Evolutionary conservation across 2,888 invertebrate species (phyloP).

Genomic region (Anarsia innoxiella): DNA sequence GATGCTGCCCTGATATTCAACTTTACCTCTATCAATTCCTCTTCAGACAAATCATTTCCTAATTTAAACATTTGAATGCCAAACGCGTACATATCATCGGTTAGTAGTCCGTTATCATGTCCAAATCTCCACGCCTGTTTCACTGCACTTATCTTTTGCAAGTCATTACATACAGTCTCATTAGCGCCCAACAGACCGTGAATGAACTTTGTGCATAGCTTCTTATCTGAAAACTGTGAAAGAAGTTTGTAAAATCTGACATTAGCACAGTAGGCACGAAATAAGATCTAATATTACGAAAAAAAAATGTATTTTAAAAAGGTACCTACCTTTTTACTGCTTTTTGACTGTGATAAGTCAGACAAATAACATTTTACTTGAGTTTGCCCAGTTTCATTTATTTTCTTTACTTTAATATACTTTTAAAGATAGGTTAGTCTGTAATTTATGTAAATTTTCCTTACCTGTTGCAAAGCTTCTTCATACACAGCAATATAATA

Average conservation of each 20-base stretch:
- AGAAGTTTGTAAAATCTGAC: too few species aligned
- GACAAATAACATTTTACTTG: too few species aligned
- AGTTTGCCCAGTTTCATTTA: too few species aligned
- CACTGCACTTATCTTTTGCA: conserved; percentile 47
- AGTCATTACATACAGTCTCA: conserved; percentile 39
- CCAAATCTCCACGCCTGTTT: conserved; percentile 60
- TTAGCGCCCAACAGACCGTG: conserved; percentile 43
- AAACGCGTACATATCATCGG: conserved; percentile 58
- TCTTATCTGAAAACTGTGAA: conserved; percentile 54
- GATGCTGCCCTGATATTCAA: too few species aligned
- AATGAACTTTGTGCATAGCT: conserved; percentile 55
- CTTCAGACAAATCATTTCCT: conserved; percentile 38
- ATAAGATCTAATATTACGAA: too few species aligned
- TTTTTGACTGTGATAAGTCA: not conserved
- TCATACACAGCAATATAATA: conserved; percentile 55
- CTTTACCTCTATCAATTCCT: conserved; percentile 48
- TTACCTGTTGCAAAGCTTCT: conserved; percentile 50
- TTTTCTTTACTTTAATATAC: too few species aligned
- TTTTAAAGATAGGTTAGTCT: too few species aligned
- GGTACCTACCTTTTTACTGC: too few species aligned
- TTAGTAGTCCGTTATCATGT: conserved; percentile 47
- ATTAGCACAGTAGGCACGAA: too few species aligned
- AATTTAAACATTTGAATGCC: conserved; percentile 53
- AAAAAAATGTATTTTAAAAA: too few species aligned
- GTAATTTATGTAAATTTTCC: too few species aligned